A percentile compares a stretch with the other conserved stretches of the same genome.
phyloP scores from a whole-genome alignment of 2,797 vertebrate genomes.

The Hippocampus kuda region DNA sequence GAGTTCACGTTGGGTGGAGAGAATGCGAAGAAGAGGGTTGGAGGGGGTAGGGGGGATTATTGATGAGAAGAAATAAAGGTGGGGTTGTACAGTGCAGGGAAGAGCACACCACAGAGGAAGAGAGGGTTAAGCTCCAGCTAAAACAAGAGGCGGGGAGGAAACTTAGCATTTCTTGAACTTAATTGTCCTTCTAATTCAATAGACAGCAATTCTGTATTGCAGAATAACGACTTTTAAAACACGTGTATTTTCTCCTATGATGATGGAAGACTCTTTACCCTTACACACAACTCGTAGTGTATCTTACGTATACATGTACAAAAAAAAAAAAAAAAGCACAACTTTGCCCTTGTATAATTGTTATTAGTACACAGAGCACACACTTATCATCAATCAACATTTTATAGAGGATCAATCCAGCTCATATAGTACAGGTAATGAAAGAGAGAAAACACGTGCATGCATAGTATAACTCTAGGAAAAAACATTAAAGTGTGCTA shows the following conservation, averaged over 20 bases:
- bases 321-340: slow-evolving; percentile 24
- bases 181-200: slow-evolving; percentile 6
- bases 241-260: not conserved
- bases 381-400: slow-evolving; percentile 33
- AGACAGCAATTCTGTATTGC: not conserved
- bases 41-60: not conserved
- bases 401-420: slow-evolving; percentile 38
- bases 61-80: not conserved
- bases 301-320: slow-evolving; percentile 48
- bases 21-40: not conserved
- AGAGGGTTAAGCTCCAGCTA: slow-evolving; percentile 14
- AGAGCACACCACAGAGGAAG: not conserved
- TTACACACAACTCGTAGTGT: not conserved
- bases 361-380: slow-evolving; percentile 16
- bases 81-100: not conserved
- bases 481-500: slow-evolving; percentile 1
- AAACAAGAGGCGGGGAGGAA: slow-evolving; percentile 22
- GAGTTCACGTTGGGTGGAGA: slow-evolving; percentile 11
- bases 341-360: slow-evolving; percentile 21
- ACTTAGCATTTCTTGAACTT: not conserved
- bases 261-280: slow-evolving; percentile 6
- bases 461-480: slow-evolving; percentile 46
- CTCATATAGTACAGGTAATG: slow-evolving; percentile 41
- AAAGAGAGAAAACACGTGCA: slow-evolving; percentile 38
- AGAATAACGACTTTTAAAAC: not conserved